These are phyloP conservation scores for Dasypolia templi DNA, from an alignment of 2,888 invertebrate species.

Conservation along the genomic window DNA sequence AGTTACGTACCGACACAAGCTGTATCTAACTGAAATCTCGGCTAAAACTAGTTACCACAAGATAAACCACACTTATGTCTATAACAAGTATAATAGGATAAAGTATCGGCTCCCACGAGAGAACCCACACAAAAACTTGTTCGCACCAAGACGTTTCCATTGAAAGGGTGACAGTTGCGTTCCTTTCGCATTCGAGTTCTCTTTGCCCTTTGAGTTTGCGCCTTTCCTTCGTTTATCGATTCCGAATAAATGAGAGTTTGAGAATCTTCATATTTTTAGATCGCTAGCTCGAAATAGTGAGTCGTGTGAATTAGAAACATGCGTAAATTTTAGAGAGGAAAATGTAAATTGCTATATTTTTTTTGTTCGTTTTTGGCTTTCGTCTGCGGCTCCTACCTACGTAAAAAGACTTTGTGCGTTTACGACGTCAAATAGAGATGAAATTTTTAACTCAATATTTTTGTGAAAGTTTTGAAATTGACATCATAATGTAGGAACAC, in stretches of 20 bases:
- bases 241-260: constrained; percentile 37
- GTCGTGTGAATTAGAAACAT: constrained; percentile 7
- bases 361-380: constrained; percentile 2
- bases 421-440: neutral
- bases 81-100: constrained; percentile 71
- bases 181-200: constrained; percentile 59
- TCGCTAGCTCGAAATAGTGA: constrained; percentile 4
- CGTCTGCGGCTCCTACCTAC: neutral
- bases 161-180: constrained; percentile 67
- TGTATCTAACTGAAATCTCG: constrained; percentile 51
- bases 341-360: neutral
- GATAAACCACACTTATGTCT: constrained; percentile 59
- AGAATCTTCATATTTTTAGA: constrained; percentile 39
- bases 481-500: neutral
- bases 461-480: neutral
- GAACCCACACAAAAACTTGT: constrained; percentile 79
- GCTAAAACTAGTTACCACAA: constrained; percentile 64
- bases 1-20: constrained; percentile 8
- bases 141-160: constrained; percentile 72
- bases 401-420: neutral
- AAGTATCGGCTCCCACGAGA: constrained; percentile 76
- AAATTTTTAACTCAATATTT: neutral
- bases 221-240: constrained; percentile 52
- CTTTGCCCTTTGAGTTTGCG: constrained; percentile 56
- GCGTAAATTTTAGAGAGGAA: neutral